These are phyloP conservation scores for Orbicella faveolata DNA, from an alignment of 64 coral and sea anemone species.

Conservation along the genomic window DNA sequence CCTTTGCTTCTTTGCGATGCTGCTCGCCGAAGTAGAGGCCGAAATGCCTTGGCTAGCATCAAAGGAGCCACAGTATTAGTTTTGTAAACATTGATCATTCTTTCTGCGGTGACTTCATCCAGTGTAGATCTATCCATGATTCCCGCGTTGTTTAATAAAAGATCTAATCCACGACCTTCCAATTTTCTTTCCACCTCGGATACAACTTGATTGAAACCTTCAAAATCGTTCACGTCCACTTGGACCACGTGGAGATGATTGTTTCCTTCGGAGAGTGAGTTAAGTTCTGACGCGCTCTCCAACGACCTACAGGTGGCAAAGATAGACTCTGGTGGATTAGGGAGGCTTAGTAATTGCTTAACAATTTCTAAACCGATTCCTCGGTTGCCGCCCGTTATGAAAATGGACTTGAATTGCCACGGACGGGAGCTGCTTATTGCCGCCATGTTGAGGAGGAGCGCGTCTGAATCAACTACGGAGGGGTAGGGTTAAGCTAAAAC, in stretches of 20 bases:
- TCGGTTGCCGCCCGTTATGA: conserved; percentile 69
- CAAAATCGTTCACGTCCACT: conserved; percentile 47
- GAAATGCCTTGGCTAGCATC: conserved; percentile 32
- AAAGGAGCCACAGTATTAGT: conserved; percentile 60
- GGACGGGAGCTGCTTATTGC: background rate
- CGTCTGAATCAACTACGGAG: no score
- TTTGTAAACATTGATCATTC: conserved; percentile 52
- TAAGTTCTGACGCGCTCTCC: conserved; percentile 48
- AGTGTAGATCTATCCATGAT: conserved; percentile 8
- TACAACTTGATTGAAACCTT: conserved; percentile 21
- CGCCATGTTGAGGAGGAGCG: no score
- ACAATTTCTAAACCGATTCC: conserved; percentile 74
- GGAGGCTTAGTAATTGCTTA: conserved; percentile 45
- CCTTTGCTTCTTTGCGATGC: background rate
- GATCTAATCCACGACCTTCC: conserved; percentile 46
- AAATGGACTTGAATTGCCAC: conserved; percentile 24
- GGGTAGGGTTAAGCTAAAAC: no score
- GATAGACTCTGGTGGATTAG: conserved; percentile 39
- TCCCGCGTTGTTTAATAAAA: conserved; percentile 71
- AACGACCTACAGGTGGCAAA: conserved; percentile 70
- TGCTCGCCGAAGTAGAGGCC: conserved; percentile 49
- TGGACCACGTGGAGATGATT: conserved; percentile 46
- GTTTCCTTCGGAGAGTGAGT: conserved; percentile 29
- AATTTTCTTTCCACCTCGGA: conserved; percentile 13
- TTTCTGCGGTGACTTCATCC: conserved; percentile 43